Evolutionary conservation across 30 jellyfish, hydroid and myxozoan species (phyloP).

Genomic region (Aurelia aurita): DNA sequence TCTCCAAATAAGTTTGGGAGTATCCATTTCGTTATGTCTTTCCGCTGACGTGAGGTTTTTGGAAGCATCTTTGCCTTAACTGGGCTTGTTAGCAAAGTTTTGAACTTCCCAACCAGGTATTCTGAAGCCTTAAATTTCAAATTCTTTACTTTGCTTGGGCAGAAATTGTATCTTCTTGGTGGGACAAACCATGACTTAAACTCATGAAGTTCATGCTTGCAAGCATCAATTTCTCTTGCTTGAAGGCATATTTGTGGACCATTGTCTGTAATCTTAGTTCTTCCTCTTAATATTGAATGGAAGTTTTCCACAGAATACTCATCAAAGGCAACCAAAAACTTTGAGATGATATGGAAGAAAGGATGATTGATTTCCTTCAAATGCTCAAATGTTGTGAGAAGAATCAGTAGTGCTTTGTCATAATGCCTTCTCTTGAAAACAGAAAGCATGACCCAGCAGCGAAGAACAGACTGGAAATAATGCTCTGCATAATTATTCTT

Average conservation of each 20-base stretch:
- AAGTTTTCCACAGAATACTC: conserved; percentile 41
- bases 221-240: conserved; percentile 32
- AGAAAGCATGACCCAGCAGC: conserved; percentile 64
- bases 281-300: conserved; percentile 11
- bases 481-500: conserved; percentile 10
- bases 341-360: conserved; percentile 14
- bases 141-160: conserved; percentile 19
- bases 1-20: conserved; percentile 8
- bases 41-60: conserved; percentile 16
- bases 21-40: too few relatives aligned
- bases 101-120: conserved; percentile 15
- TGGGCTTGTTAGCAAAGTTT: conserved; percentile 7
- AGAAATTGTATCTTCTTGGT: conserved; percentile 35
- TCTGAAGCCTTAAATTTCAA: conserved; percentile 5
- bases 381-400: conserved; percentile 13
- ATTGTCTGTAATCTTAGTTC: conserved; percentile 29
- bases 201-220: too few relatives aligned
- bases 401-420: conserved; percentile 18
- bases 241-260: too few relatives aligned
- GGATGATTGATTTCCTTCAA: conserved; percentile 13
- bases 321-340: conserved; percentile 43
- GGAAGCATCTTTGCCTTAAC: conserved; percentile 19
- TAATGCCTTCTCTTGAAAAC: conserved; percentile 43
- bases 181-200: conserved; percentile 44
- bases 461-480: conserved; percentile 10